Base-by-base conservation (phyloP, 2,888 invertebrate genomes). In the Zelleria hepariella region DNA sequence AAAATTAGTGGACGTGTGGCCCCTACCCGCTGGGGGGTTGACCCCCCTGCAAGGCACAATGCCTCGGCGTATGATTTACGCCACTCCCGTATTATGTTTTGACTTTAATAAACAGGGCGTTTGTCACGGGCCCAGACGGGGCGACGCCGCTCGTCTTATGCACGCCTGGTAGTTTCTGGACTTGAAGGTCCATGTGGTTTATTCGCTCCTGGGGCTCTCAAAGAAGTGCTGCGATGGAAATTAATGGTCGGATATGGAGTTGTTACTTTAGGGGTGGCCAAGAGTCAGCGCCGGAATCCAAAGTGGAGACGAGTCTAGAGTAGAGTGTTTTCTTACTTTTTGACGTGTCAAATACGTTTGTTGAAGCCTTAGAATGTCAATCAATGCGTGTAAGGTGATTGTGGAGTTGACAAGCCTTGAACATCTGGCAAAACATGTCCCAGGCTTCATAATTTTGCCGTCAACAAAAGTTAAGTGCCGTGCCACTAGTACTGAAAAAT, bases 1-100 rank as follows among this genome's bases (percentile, higher is more conserved):
- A 80, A 86, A 86, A 86, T 86, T 84, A 86, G 83, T 84, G 84
- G 81, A 78, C 78, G 76, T 75, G 68, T 68, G 74, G 71, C 64
- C 61, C 53, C 21, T 51, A 10, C 53, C 53, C 53, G 24, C 49
- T 57, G 62, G 67, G 66, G 63, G 64, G 60, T 52, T 49, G 49
- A 59, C 57, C 60, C 72, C 70, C 70, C 72, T 69, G 70, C 66
- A 62, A 65, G 68, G 66, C 65, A 69, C 70, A 70, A 70, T 68
- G 71, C 75, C 78, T 78, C 76, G 77, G 78, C 80, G 77, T 83
- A 89, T 91, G 91, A 91, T 91, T 91, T 91, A 91, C 91, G 88
- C 90, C 86, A 86, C 80, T 86, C 88, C 86, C 87, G 89, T 88
- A 89, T 90, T 90, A 91, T 90, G 90, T 90, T 91, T 90, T 88